These are phyloP conservation scores for Halichoerus grypus DNA, from an alignment of 2,113 vertebrate species.

Conservation along the genomic window DNA sequence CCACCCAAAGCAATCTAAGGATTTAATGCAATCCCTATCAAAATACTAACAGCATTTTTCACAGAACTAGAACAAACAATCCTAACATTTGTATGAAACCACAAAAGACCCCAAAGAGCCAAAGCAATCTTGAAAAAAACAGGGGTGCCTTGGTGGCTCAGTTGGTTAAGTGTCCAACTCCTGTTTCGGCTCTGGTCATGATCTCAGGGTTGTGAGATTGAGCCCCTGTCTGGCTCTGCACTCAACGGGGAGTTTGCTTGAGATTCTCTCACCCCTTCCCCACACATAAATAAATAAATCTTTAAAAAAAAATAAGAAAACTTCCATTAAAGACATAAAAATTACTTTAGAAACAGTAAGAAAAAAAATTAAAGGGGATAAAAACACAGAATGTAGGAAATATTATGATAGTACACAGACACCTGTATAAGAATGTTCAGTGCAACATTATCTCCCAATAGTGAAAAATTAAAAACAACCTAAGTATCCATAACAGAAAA, in stretches of 20 bases:
- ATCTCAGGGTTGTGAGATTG: too few species aligned
- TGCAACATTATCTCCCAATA: not conserved
- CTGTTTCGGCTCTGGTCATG: too few species aligned
- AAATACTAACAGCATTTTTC: not conserved
- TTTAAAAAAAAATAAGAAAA: not conserved
- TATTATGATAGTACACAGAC: not conserved
- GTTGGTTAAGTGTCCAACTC: too few species aligned
- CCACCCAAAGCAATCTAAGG: not conserved
- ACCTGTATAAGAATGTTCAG: not conserved
- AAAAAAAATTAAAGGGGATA: not conserved
- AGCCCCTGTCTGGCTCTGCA: too few species aligned
- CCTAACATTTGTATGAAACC: not conserved
- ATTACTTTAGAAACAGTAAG: not conserved
- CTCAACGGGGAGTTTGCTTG: too few species aligned
- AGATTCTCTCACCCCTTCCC: not conserved
- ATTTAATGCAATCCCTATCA: not conserved
- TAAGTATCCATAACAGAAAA: not conserved
- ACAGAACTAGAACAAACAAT: not conserved
- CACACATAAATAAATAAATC: too few species aligned
- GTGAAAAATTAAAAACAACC: not conserved
- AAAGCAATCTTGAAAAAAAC: not conserved
- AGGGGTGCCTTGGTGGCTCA: too few species aligned
- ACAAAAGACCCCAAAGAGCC: not conserved
- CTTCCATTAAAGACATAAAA: not conserved
- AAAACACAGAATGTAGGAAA: not conserved